Percentiles rank a stretch among this genome's conserved stretches.
These are phyloP conservation scores for Nyctibius bracteatus DNA, from an alignment of 2,113 vertebrate species.

Conservation along the genomic window DNA sequence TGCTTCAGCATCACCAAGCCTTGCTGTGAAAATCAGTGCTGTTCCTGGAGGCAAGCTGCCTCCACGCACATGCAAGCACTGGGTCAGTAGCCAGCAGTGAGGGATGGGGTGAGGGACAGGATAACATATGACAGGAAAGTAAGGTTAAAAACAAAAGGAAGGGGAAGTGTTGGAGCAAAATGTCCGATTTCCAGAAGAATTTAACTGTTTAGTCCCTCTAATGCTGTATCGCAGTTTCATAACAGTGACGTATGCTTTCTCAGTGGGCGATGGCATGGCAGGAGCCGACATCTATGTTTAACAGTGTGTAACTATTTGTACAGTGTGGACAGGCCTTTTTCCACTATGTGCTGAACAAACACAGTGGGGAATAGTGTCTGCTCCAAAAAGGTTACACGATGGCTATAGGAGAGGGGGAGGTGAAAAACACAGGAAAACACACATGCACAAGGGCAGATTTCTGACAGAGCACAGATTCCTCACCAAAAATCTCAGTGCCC, in stretches of 20 bases:
- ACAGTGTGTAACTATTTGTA: not conserved
- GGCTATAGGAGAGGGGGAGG: not conserved
- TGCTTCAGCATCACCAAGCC: not conserved
- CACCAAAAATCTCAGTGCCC: not conserved
- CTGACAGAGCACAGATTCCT: not conserved
- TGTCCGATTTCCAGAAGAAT: not conserved
- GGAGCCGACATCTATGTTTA: not conserved
- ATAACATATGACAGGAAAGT: not conserved
- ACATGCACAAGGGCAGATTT: not conserved
- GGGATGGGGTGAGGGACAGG: not conserved
- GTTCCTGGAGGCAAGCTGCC: not conserved
- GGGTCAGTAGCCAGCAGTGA: not conserved
- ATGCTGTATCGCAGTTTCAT: not conserved
- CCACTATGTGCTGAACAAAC: not conserved
- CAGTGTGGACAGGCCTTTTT: not conserved
- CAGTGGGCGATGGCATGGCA: not conserved
- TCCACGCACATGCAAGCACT: not conserved
- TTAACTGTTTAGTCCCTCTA: not conserved
- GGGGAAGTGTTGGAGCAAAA: not conserved
- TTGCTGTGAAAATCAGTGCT: not conserved
- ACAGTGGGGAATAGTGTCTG: not conserved
- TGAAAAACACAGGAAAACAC: too few relatives aligned
- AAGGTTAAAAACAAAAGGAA: slow-evolving; percentile 28
- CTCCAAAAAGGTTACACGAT: not conserved
- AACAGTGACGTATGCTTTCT: not conserved